Conservation (phyloP, 2,888 invertebrate species). For the Idaea straminata region DNA sequence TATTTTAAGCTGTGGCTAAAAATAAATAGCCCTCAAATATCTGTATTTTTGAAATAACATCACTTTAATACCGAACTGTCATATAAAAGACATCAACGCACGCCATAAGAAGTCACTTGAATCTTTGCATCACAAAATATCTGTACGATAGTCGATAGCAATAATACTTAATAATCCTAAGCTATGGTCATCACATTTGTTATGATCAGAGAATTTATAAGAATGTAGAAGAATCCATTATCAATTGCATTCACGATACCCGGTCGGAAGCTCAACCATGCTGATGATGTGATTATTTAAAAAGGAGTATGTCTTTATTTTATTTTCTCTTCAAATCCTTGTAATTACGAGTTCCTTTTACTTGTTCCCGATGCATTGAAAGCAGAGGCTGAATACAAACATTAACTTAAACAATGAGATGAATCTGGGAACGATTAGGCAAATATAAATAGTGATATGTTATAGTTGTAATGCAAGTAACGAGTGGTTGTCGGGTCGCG, state of each 20-base stretch:
- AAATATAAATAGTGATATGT: conserved; percentile 10
- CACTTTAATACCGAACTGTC: conserved; percentile 7
- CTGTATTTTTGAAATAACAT: conserved; percentile 14
- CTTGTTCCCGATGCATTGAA: not conserved
- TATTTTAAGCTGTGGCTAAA: no score
- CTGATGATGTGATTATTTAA: not conserved
- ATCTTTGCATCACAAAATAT: not conserved
- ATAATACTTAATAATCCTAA: not conserved
- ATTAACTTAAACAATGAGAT: not conserved
- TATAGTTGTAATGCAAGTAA: not conserved
- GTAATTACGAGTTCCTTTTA: not conserved
- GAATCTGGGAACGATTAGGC: not conserved
- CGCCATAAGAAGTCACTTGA: not conserved
- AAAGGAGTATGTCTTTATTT: not conserved
- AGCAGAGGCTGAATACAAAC: not conserved
- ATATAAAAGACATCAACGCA: conserved; percentile 47
- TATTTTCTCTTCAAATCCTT: not conserved
- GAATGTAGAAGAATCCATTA: not conserved
- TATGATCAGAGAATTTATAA: not conserved
- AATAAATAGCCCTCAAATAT: not conserved
- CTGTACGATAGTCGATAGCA: not conserved
- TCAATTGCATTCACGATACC: not conserved
- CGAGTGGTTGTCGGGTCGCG: not conserved
- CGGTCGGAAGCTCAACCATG: not conserved
- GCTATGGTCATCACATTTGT: not conserved